A percentile compares a stretch with the other conserved stretches of the same genome.
Conservation (phyloP, 2,113 vertebrate species). For the Psephotus haematonotus region DNA sequence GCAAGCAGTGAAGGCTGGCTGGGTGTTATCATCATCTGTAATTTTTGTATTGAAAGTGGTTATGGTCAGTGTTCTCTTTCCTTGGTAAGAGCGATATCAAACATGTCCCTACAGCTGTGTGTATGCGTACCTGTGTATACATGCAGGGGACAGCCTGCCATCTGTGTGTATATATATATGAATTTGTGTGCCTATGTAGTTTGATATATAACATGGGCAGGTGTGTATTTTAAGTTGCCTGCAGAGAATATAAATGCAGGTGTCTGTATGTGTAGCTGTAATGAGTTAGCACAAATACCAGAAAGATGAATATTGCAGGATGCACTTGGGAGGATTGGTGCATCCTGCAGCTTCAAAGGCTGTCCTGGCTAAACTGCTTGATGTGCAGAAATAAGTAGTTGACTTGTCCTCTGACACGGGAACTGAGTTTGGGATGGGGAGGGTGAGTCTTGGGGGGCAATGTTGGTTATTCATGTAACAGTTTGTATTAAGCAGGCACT, state of each 20-base stretch:
- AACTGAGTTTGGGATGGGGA: not conserved
- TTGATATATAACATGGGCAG: not conserved
- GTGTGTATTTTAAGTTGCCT: not conserved
- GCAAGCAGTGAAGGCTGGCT: rapidly evolving
- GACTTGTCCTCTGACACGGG: not conserved
- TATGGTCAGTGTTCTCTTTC: not conserved
- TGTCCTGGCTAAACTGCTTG: not conserved
- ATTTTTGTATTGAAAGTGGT: not conserved
- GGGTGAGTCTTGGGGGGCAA: not conserved
- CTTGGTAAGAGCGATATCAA: not conserved
- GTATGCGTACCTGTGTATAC: too few species aligned
- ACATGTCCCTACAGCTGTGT: rapidly evolving
- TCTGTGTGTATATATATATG: rapidly evolving
- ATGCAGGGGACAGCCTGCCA: not conserved
- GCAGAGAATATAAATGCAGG: rapidly evolving
- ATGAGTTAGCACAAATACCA: not conserved
- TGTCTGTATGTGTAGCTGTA: not conserved
- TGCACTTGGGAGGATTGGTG: not conserved
- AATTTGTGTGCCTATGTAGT: not conserved
- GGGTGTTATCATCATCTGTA: not conserved
- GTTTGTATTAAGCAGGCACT: slow-evolving; percentile 17
- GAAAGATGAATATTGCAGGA: not conserved
- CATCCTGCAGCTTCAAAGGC: not conserved
- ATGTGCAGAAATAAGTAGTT: not conserved
- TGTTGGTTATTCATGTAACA: slow-evolving; percentile 10